A percentile compares a stretch with the other conserved stretches of the same genome.
Conservation (phyloP, 1,140 invertebrate genomes). For the Galleria mellonella region DNA sequence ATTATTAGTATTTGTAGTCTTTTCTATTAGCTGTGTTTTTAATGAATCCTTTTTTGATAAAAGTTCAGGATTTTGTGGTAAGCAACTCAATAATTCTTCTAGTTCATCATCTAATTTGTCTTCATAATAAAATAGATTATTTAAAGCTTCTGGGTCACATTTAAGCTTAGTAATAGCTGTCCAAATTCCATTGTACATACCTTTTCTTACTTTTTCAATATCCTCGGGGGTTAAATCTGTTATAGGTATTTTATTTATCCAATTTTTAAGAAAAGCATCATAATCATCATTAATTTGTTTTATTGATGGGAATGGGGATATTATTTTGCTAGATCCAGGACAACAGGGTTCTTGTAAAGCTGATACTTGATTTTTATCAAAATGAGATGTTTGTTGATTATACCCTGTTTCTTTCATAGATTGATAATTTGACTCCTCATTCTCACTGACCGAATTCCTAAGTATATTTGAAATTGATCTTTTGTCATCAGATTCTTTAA, state of each 20-base stretch:
- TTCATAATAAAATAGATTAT: constrained; percentile 37
- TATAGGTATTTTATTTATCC: constrained; percentile 43
- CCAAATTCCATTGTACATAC: constrained; percentile 39
- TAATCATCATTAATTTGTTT: constrained; percentile 27
- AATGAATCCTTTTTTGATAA: constrained; percentile 22
- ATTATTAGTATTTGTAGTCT: constrained; percentile 26
- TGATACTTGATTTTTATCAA: too few species aligned
- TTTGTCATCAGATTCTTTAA: too few species aligned
- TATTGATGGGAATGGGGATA: too few species aligned
- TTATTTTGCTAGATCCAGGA: too few species aligned
- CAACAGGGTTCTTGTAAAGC: too few species aligned
- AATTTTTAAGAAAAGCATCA: constrained; percentile 33
- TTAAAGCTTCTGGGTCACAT: constrained; percentile 26
- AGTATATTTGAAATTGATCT: too few species aligned
- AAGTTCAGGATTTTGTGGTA: constrained; percentile 35
- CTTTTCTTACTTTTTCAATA: constrained; percentile 25
- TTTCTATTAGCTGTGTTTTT: constrained; percentile 40
- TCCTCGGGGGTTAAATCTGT: constrained; percentile 5
- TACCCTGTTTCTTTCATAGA: too few species aligned
- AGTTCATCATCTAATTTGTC: constrained; percentile 45
- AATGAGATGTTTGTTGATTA: too few species aligned
- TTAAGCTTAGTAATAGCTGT: constrained; percentile 36
- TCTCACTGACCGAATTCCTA: too few species aligned
- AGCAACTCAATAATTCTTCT: constrained; percentile 28
- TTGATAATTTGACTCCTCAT: too few species aligned